Conservation (phyloP, 2,888 invertebrate species). For the Limnephilus rhombicus region DNA sequence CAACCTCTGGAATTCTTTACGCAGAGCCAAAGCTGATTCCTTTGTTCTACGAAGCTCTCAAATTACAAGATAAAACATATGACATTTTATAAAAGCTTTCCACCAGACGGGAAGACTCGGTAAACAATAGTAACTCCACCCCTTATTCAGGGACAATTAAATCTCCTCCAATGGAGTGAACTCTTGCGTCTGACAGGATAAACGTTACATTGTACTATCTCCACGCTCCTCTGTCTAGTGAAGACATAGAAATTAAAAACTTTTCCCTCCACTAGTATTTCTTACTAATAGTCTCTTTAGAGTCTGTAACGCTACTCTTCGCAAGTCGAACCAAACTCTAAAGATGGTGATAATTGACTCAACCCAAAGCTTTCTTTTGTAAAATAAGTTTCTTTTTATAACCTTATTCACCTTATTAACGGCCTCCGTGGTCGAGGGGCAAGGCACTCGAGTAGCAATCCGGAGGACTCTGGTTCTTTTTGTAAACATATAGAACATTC, state of each 20-base stretch:
- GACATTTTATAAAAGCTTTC: constrained; percentile 8
- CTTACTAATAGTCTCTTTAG: neutral
- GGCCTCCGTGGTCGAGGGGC: too few relatives aligned
- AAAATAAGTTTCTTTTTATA: too few relatives aligned
- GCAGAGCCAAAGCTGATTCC: neutral
- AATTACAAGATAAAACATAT: neutral
- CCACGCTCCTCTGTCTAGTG: neutral
- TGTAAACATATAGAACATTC: too few relatives aligned
- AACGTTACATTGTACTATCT: neutral
- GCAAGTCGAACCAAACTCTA: neutral
- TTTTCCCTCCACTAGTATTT: neutral
- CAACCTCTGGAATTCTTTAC: too few relatives aligned
- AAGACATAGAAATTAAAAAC: neutral
- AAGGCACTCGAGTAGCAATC: too few relatives aligned
- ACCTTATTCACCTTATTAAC: too few relatives aligned
- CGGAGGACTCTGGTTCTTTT: too few relatives aligned
- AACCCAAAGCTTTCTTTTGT: too few relatives aligned
- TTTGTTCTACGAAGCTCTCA: neutral
- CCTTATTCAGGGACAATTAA: constrained; percentile 33
- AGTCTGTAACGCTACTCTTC: neutral
- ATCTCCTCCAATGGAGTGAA: constrained; percentile 27
- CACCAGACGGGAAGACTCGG: constrained; percentile 8
- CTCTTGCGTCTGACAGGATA: constrained; percentile 33
- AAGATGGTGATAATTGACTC: neutral
- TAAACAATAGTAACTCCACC: constrained; percentile 13